Percentiles rank a stretch among this genome's conserved stretches.
phyloP scores from a whole-genome alignment of 2,113 vertebrate genomes.

The Laticauda colubrina region DNA sequence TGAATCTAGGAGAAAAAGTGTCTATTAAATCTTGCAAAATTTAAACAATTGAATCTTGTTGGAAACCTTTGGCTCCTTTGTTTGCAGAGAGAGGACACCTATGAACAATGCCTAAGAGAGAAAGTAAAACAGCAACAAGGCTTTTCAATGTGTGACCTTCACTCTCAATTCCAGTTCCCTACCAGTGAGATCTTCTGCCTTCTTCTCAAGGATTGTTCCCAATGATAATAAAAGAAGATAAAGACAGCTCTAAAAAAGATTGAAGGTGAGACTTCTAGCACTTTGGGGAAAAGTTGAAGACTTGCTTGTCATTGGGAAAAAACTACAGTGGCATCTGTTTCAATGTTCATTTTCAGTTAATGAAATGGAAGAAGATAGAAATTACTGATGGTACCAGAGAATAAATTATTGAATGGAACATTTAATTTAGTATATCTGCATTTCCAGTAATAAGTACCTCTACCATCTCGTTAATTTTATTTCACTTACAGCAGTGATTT shows the following conservation, averaged over 20 bases:
- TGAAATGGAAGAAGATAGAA: constrained; percentile 3
- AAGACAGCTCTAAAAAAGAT: constrained; percentile 40
- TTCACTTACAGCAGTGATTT: neutral
- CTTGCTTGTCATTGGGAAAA: constrained; percentile 10
- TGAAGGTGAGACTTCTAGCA: constrained; percentile 4
- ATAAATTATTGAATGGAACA: neutral
- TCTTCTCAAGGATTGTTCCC: constrained; percentile 31
- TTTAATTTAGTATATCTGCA: neutral
- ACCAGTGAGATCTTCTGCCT: constrained; percentile 51
- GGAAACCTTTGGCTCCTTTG: constrained; percentile 48
- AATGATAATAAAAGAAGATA: constrained; percentile 29
- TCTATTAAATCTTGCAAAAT: constrained; percentile 57
- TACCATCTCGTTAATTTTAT: neutral
- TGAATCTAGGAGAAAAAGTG: constrained; percentile 43
- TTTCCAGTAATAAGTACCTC: neutral
- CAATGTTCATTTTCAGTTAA: constrained; percentile 36
- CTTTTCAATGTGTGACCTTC: constrained; percentile 58
- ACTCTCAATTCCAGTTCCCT: constrained; percentile 60
- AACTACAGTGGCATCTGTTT: constrained; percentile 2
- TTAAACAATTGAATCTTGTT: constrained; percentile 45
- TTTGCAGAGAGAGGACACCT: constrained; percentile 58
- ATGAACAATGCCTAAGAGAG: constrained; percentile 61
- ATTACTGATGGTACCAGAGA: neutral
- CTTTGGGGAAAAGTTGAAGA: constrained; percentile 25
- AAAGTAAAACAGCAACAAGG: constrained; percentile 54